A percentile compares a stretch with the other conserved stretches of the same genome.
Evolutionary conservation across 2,797 vertebrate genomes (phyloP).

Genomic region (Siniperca scherzeri): DNA sequence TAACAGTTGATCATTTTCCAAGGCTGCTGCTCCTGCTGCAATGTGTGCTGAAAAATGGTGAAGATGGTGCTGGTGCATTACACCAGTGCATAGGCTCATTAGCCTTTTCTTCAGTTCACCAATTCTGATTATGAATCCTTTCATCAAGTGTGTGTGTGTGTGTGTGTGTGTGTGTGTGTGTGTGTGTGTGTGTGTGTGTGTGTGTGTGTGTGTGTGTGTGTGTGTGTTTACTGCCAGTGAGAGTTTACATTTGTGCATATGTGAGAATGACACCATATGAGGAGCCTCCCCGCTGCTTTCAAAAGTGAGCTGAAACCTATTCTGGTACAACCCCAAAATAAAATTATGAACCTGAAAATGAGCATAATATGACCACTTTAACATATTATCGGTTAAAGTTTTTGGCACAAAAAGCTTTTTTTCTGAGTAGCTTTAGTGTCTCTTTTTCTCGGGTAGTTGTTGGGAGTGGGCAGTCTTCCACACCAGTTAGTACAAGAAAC

Average conservation of each 20-base stretch:
- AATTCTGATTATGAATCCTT: constrained; percentile 56
- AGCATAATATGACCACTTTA: not conserved
- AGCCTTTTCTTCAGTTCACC: constrained; percentile 54
- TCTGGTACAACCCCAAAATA: no score
- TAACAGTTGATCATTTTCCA: constrained; percentile 41
- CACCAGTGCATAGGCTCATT: constrained; percentile 44
- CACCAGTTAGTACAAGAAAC: constrained; percentile 49
- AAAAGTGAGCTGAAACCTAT: not conserved
- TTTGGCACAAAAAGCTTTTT: not conserved
- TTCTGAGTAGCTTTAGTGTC: constrained; percentile 12
- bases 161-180: not conserved
- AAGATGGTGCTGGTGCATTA: constrained; percentile 29
- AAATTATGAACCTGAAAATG: no score
- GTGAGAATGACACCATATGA: not conserved
- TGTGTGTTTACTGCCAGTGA: constrained; percentile 6
- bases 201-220: constrained; percentile 6
- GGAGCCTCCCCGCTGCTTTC: not conserved
- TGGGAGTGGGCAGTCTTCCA: constrained; percentile 46
- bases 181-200: constrained; percentile 7
- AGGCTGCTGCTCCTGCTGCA: not conserved
- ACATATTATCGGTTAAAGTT: not conserved
- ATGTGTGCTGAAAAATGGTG: constrained; percentile 20
- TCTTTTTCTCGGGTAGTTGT: constrained; percentile 28
- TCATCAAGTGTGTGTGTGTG: constrained; percentile 28
- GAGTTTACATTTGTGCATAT: not conserved